These are phyloP conservation scores for Cyclina sinensis DNA, from an alignment of 1,140 invertebrate species.

Conservation along the genomic window DNA sequence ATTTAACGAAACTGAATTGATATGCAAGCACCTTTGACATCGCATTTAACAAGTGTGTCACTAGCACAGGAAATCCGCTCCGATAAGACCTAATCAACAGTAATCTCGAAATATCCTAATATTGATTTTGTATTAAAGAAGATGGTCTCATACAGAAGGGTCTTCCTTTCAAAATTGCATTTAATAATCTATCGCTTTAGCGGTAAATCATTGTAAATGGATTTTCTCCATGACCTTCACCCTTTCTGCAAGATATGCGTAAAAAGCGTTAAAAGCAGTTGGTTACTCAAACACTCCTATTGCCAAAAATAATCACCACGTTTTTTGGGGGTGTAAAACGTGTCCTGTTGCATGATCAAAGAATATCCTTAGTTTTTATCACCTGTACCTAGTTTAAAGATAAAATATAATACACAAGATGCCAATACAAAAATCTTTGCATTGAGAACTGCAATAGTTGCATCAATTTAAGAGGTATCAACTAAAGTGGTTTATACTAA, in stretches of 20 bases:
- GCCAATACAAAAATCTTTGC: too few species aligned
- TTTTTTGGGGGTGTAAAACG: too few species aligned
- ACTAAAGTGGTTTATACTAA: too few species aligned
- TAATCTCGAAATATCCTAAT: conserved; percentile 61
- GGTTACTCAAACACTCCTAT: conserved; percentile 10
- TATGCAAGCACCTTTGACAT: background rate
- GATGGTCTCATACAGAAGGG: background rate
- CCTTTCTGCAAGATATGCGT: background rate
- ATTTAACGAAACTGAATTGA: too few species aligned
- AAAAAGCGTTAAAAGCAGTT: background rate
- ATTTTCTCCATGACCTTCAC: background rate
- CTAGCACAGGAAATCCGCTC: conserved; percentile 56
- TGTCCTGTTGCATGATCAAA: too few species aligned
- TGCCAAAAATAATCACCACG: background rate
- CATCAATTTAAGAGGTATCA: too few species aligned
- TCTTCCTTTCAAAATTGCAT: background rate
- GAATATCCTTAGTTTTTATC: too few species aligned
- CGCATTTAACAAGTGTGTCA: conserved; percentile 35
- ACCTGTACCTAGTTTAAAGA: too few species aligned
- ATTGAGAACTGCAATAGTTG: too few species aligned
- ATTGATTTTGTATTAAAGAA: conserved; percentile 55
- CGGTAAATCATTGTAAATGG: conserved; percentile 33
- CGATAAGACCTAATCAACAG: conserved; percentile 44
- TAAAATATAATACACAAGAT: too few species aligned
- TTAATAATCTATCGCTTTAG: conserved; percentile 15